phyloP scores from a whole-genome alignment of 2,113 vertebrate species.

The Marmota flaviventris region DNA sequence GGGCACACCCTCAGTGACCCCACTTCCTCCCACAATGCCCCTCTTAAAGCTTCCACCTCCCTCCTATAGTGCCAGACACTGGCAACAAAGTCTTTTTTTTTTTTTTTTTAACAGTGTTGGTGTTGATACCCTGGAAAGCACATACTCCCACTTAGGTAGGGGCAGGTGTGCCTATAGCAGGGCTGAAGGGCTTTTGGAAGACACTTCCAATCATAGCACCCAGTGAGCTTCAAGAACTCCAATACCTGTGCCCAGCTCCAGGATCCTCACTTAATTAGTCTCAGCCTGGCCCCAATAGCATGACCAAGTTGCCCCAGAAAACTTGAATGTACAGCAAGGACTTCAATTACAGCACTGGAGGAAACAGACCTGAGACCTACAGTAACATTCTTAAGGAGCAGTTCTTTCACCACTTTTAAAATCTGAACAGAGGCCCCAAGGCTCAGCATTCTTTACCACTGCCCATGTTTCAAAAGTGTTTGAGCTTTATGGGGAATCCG shows the following conservation, averaged over 20 bases:
- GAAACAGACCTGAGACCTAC: neutral
- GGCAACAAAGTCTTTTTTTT: neutral
- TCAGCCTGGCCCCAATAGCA: rapidly evolving
- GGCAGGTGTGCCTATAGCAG: no score
- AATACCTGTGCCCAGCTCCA: neutral
- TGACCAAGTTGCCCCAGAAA: neutral
- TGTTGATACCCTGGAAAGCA: no score
- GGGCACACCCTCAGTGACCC: neutral
- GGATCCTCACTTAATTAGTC: neutral
- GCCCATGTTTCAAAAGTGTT: neutral
- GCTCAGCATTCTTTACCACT: neutral
- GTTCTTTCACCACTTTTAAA: neutral
- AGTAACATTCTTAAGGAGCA: neutral
- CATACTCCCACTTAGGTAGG: no score
- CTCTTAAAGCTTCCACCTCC: neutral
- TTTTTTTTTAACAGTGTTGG: no score
- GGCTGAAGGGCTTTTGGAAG: neutral
- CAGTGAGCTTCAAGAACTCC: neutral
- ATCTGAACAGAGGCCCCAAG: no score
- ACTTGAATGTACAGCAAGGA: neutral
- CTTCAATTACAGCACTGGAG: rapidly evolving
- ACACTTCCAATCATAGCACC: neutral
- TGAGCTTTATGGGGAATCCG: neutral
- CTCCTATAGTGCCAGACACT: neutral
- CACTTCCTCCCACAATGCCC: neutral